These are phyloP conservation scores for Pterostichus niger DNA, from an alignment of 2,888 invertebrate species.

Conservation along the genomic window DNA sequence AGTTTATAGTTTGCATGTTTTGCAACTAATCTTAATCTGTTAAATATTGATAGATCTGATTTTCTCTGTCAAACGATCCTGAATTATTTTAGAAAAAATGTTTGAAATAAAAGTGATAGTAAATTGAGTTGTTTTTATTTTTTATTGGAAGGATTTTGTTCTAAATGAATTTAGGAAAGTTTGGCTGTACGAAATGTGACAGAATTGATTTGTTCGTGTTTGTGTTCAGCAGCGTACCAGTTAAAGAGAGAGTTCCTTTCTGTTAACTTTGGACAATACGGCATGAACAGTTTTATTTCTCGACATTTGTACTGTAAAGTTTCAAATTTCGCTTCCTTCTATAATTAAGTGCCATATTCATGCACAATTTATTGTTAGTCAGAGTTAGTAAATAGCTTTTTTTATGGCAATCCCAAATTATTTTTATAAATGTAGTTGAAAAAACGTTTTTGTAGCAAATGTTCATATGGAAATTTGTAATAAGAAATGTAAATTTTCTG, in stretches of 20 bases:
- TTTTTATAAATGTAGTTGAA: conserved; percentile 63
- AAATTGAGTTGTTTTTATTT: too few relatives aligned
- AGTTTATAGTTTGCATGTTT: too few relatives aligned
- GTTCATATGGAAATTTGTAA: conserved; percentile 13
- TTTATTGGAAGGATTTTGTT: too few relatives aligned
- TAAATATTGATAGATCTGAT: too few relatives aligned
- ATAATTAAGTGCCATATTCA: conserved; percentile 63
- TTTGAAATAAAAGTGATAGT: too few relatives aligned
- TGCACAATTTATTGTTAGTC: conserved; percentile 50
- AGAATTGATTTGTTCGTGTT: neutral
- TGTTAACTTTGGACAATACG: conserved; percentile 19
- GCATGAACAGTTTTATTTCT: neutral
- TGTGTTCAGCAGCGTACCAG: neutral
- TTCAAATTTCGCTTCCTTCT: conserved; percentile 49
- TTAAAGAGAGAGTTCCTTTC: neutral
- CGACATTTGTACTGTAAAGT: conserved; percentile 35
- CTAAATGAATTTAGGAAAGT: too few relatives aligned
- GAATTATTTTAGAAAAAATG: too few relatives aligned
- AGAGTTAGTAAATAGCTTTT: conserved; percentile 53
- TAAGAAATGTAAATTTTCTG: conserved; percentile 42
- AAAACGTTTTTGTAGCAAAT: conserved; percentile 45
- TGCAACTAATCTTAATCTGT: too few relatives aligned
- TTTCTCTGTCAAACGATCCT: too few relatives aligned
- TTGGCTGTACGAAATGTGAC: too few relatives aligned
- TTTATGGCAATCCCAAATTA: conserved; percentile 61